These are phyloP conservation scores for Euborellia annulipes DNA, from an alignment of 1,140 invertebrate species.

Conservation along the genomic window DNA sequence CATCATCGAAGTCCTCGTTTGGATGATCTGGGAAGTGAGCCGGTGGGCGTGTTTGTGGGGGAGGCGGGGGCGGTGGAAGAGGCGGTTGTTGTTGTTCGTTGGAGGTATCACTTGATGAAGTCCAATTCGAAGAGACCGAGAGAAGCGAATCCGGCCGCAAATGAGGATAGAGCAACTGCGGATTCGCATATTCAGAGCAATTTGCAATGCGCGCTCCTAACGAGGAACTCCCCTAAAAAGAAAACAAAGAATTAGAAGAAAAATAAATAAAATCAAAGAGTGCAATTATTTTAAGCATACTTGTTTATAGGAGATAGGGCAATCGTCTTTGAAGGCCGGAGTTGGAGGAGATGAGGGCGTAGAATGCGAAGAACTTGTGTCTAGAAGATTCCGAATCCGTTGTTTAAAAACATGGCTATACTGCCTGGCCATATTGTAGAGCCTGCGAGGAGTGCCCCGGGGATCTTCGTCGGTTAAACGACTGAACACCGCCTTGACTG, in stretches of 20 bases:
- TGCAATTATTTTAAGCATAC: too few relatives aligned
- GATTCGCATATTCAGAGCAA: conserved; percentile 58
- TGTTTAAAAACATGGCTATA: conserved; percentile 26
- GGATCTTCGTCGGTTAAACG: conserved; percentile 17
- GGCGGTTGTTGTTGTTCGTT: conserved; percentile 26
- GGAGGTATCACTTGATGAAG: conserved; percentile 33
- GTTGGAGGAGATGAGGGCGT: too few relatives aligned
- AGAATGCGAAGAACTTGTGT: too few relatives aligned
- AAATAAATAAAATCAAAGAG: too few relatives aligned
- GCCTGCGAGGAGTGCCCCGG: conserved; percentile 15
- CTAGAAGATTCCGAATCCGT: conserved; percentile 17
- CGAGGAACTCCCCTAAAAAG: conserved; percentile 52
- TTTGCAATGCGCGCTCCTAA: conserved; percentile 73
- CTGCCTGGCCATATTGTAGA: conserved; percentile 22
- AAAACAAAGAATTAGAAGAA: too few relatives aligned
- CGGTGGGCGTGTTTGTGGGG: too few relatives aligned
- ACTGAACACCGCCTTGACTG: conserved; percentile 25
- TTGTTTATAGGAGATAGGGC: too few relatives aligned
- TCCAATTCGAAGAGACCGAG: conserved; percentile 28
- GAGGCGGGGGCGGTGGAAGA: too few relatives aligned
- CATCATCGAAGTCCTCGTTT: conserved; percentile 23
- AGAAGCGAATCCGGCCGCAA: conserved; percentile 35
- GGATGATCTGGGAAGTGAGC: too few relatives aligned
- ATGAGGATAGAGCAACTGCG: conserved; percentile 41
- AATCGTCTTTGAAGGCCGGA: too few relatives aligned